These are phyloP conservation scores for Mormyrus hasselquistii DNA, from an alignment of 2,797 vertebrate genomes.

Conservation along the genomic window DNA sequence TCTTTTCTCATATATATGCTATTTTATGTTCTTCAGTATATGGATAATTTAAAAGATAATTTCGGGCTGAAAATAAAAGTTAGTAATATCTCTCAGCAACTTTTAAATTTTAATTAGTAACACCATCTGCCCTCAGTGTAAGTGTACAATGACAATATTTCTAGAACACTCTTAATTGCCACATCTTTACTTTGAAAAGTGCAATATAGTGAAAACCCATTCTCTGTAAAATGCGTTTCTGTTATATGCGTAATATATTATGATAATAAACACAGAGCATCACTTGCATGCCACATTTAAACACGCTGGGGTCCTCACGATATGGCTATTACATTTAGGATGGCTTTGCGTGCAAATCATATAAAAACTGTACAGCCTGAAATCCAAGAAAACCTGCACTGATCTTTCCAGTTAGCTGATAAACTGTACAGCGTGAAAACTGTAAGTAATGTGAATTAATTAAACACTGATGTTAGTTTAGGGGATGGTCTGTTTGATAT, in stretches of 20 bases:
- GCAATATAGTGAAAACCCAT: neutral
- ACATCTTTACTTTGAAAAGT: conserved; percentile 5
- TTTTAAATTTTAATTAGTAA: conserved; percentile 3
- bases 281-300: neutral
- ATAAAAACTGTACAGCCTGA: neutral
- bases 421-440: neutral
- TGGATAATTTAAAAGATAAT: neutral
- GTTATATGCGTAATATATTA: neutral
- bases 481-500: neutral
- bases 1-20: conserved; percentile 2
- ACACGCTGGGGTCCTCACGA: neutral
- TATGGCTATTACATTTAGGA: neutral
- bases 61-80: conserved; percentile 5
- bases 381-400: neutral
- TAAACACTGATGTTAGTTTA: neutral
- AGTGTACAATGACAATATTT: neutral
- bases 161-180: neutral
- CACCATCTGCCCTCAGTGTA: neutral
- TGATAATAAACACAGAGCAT: neutral
- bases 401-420: neutral
- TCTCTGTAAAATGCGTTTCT: neutral
- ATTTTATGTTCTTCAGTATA: neutral
- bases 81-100: conserved; percentile 10
- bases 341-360: neutral
- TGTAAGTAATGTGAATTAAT: conserved; percentile 2